These are phyloP conservation scores for Synergus umbraculus DNA, from an alignment of 2,888 invertebrate species.

Conservation along the genomic window DNA sequence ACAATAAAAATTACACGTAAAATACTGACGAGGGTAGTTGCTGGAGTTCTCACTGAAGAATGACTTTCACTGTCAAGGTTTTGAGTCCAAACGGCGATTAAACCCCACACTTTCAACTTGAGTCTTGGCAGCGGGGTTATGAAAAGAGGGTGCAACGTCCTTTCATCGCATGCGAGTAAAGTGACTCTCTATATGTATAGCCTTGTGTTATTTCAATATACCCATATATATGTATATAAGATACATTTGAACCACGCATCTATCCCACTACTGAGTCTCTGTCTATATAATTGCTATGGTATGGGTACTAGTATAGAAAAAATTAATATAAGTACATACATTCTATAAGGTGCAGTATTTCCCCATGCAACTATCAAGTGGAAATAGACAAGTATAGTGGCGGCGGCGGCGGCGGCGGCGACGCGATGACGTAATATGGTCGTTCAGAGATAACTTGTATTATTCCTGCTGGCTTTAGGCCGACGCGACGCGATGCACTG, in stretches of 20 bases:
- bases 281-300: neutral
- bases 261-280: no score
- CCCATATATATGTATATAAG: neutral
- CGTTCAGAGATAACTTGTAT: constrained; percentile 21
- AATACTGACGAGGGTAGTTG: neutral
- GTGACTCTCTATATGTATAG: constrained; percentile 7
- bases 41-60: neutral
- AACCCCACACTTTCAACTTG: constrained; percentile 21
- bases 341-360: neutral
- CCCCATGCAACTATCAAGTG: neutral
- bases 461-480: constrained; percentile 27
- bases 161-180: neutral
- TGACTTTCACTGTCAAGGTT: constrained; percentile 35
- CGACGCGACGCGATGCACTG: neutral
- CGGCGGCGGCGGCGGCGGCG: neutral
- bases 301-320: neutral
- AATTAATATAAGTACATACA: neutral
- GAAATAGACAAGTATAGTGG: neutral
- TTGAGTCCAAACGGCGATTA: constrained; percentile 23
- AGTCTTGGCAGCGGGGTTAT: constrained; percentile 5
- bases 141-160: constrained; percentile 15
- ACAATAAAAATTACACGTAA: no score
- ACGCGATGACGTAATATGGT: neutral
- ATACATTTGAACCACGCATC: constrained; percentile 17
- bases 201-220: constrained; percentile 13